A percentile compares a stretch with the other conserved stretches of the same genome.
Evolutionary conservation across 2,113 vertebrate species (phyloP).

Genomic region (Saccopteryx bilineata): DNA sequence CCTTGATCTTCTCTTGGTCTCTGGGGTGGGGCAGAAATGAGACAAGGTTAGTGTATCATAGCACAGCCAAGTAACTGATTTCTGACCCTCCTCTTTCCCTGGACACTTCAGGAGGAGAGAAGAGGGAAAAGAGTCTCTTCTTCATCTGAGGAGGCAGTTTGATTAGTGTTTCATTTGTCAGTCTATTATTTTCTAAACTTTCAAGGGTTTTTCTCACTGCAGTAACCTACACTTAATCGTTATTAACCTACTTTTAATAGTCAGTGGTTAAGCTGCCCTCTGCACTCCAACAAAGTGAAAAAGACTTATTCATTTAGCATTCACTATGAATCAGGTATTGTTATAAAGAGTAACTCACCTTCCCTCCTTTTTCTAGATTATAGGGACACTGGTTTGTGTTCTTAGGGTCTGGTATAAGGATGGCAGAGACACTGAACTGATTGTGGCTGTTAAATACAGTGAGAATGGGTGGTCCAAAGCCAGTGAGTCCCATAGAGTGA

Average conservation of each 20-base stretch:
- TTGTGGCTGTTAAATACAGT: neutral
- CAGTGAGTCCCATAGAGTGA: neutral
- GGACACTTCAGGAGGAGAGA: neutral
- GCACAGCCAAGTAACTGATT: neutral
- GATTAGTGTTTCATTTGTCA: slow-evolving; percentile 1
- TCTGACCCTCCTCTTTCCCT: neutral
- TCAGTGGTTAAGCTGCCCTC: neutral
- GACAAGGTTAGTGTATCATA: neutral
- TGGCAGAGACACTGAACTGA: neutral
- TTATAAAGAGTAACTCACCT: neutral
- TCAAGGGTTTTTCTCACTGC: neutral
- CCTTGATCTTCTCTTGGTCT: neutral
- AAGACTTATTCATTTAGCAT: neutral
- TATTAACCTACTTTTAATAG: slow-evolving; percentile 3
- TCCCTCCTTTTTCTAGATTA: neutral
- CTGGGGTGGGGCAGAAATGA: neutral
- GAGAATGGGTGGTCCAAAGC: neutral
- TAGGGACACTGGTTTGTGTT: neutral
- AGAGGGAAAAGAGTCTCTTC: neutral
- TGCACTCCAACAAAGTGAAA: neutral
- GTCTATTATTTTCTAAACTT: slow-evolving; percentile 23
- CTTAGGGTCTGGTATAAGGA: neutral
- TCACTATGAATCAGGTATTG: neutral
- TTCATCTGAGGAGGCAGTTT: neutral
- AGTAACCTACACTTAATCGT: neutral